Percentiles rank a stretch among this genome's conserved stretches.
Conservation (phyloP, 2,113 vertebrate species). For the Pyrgilauda ruficollis region DNA sequence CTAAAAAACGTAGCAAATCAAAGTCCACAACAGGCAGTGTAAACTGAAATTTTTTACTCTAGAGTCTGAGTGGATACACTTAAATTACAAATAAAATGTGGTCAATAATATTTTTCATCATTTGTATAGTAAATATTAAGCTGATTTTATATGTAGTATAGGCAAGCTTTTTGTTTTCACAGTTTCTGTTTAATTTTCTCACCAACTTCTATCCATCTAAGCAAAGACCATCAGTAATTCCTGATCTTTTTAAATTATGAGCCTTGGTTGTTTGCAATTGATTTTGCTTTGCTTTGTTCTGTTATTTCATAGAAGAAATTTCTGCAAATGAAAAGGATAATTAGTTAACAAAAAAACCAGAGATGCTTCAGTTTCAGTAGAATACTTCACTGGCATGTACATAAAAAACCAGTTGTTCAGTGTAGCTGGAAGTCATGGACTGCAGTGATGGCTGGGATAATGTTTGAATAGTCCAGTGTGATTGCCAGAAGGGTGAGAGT, state of each 20-base stretch:
- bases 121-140: neutral
- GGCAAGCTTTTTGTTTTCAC: neutral
- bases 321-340: neutral
- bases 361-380: neutral
- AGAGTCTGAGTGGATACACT: neutral
- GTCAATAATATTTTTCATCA: neutral
- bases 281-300: neutral
- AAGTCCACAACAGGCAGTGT: accelerated
- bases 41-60: neutral
- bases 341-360: neutral
- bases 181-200: neutral
- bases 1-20: neutral
- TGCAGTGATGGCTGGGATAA: neutral
- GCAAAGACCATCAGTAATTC: neutral
- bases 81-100: neutral
- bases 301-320: neutral
- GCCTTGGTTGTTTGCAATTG: neutral
- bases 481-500: neutral
- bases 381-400: neutral
- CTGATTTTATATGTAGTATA: neutral
- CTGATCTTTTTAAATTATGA: accelerated
- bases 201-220: neutral
- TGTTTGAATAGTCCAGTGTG: neutral
- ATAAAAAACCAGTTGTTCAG: neutral
- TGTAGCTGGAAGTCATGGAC: neutral